Conservation (phyloP, 2,113 vertebrate genomes). For the Limanda limanda region DNA sequence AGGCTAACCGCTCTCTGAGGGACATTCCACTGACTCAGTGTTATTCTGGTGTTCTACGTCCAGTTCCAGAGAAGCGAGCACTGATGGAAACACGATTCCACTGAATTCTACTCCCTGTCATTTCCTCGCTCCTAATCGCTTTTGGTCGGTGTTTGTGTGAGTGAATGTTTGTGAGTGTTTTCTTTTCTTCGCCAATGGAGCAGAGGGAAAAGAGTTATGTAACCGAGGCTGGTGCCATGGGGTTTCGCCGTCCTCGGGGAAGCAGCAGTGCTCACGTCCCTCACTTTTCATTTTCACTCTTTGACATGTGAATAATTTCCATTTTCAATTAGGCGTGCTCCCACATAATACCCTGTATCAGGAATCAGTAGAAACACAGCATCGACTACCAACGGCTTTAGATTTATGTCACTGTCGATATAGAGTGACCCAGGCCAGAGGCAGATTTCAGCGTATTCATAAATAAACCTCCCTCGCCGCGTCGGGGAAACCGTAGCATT, state of each 20-base stretch:
- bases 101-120: slow-evolving; percentile 63
- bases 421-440: not conserved
- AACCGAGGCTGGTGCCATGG: slow-evolving; percentile 63
- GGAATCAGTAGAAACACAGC: not conserved
- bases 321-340: slow-evolving; percentile 63
- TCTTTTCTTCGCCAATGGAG: slow-evolving; percentile 44
- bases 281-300: slow-evolving; percentile 59
- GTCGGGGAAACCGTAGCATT: slow-evolving; percentile 45
- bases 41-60: slow-evolving; percentile 64
- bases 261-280: slow-evolving; percentile 30
- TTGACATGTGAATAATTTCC: slow-evolving; percentile 64
- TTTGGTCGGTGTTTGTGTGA: slow-evolving; percentile 48
- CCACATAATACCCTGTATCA: slow-evolving; percentile 4
- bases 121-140: slow-evolving; percentile 73
- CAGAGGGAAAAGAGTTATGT: slow-evolving; percentile 73
- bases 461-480: slow-evolving; percentile 35
- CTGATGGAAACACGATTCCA: slow-evolving; percentile 66
- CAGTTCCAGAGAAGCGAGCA: slow-evolving; percentile 51
- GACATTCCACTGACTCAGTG: slow-evolving; percentile 67
- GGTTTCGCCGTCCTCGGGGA: slow-evolving; percentile 49
- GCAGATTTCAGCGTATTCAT: slow-evolving; percentile 34
- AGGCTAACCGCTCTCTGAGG: slow-evolving; percentile 58
- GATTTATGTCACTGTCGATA: slow-evolving; percentile 40
- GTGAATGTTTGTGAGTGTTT: slow-evolving; percentile 33
- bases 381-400: not conserved